These are phyloP conservation scores for Tachina fera DNA, from an alignment of 2,888 invertebrate species.

Conservation along the genomic window DNA sequence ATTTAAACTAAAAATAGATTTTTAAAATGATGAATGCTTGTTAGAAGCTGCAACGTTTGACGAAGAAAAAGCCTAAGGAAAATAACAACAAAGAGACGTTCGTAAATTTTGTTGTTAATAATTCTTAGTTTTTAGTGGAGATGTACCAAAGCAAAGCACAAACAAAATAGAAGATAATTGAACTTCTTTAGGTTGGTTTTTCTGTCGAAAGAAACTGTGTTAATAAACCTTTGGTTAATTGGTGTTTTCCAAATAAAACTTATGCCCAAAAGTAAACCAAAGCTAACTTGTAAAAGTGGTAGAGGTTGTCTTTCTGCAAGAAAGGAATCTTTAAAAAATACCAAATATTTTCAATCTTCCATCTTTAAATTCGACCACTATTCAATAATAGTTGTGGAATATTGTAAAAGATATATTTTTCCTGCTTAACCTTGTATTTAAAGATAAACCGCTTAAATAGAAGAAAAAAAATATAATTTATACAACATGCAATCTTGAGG, in stretches of 20 bases:
- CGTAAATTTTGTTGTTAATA: conserved; percentile 36
- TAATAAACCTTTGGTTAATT: conserved; percentile 48
- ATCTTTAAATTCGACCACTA: conserved; percentile 2
- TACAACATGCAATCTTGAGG: conserved; percentile 29
- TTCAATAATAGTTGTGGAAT: neutral
- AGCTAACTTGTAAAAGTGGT: conserved; percentile 14
- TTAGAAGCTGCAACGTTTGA: conserved; percentile 39
- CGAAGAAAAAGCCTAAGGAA: conserved; percentile 7
- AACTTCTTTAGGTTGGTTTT: conserved; percentile 18
- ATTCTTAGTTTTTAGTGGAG: conserved; percentile 7
- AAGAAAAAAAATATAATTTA: neutral
- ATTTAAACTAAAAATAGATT: conserved; percentile 40
- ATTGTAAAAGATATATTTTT: conserved; percentile 30
- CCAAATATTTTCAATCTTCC: conserved; percentile 42
- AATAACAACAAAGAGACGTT: conserved; percentile 36
- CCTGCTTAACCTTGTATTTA: conserved; percentile 22
- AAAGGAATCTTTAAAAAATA: neutral
- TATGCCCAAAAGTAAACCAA: neutral
- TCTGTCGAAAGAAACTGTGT: conserved; percentile 45
- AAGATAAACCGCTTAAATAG: conserved; percentile 22
- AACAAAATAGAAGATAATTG: neutral
- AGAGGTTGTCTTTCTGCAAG: conserved; percentile 40
- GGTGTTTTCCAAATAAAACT: neutral
- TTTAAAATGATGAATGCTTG: conserved; percentile 29
- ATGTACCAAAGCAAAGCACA: conserved; percentile 13